Base-by-base conservation (phyloP, 2,113 vertebrate genomes). In the Platichthys flesus region DNA sequence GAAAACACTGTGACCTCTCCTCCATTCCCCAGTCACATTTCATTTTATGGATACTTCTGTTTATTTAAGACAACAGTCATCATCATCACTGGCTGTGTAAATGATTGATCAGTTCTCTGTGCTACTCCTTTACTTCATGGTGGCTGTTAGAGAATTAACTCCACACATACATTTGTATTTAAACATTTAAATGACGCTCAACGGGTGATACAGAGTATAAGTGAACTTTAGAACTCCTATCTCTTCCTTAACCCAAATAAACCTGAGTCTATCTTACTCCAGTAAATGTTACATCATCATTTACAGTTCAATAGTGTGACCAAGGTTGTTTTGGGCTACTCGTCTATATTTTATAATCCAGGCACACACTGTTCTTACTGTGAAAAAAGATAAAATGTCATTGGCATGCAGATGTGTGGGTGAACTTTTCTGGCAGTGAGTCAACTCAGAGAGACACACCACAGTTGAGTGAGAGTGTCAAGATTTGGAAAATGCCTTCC, bases 21-120 rank as follows among this genome's bases (percentile, higher is more conserved):
- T 5, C 55, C 45, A 16, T 49, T 62, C 55, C 55, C 23, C 61
- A 23, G 54, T 26, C 8, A 45, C 70, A 64, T 76, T 85, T 85
- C 45, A 67, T 60, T 79, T 71, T 20, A 58, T 72, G 45, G 67
- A 70, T 24, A 12, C 35, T 13, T 0, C 61, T 67, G 67, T 82
- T 82, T 57, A 65, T 42, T 35, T 28, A 65, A 64, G 51, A 69
- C 49, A 52, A n/a, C 52, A 62, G 55, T 81, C 16, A 67, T 60
- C 9, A 54, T 4, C 57, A 16, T 65, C 47, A 35, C 9, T 69
- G 26, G 26, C n/a, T 40, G 35, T 40, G 35, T 75, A 62, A 20
- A 54, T 68, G 10, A 73, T 66, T 57, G 18, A 72, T 78, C 42
- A 37, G 18, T 21, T 35, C 24, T 21, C 20, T 67, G 37, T 28